These are phyloP conservation scores for Camelus dromedarius DNA, from an alignment of 2,113 vertebrate genomes.

Conservation along the genomic window DNA sequence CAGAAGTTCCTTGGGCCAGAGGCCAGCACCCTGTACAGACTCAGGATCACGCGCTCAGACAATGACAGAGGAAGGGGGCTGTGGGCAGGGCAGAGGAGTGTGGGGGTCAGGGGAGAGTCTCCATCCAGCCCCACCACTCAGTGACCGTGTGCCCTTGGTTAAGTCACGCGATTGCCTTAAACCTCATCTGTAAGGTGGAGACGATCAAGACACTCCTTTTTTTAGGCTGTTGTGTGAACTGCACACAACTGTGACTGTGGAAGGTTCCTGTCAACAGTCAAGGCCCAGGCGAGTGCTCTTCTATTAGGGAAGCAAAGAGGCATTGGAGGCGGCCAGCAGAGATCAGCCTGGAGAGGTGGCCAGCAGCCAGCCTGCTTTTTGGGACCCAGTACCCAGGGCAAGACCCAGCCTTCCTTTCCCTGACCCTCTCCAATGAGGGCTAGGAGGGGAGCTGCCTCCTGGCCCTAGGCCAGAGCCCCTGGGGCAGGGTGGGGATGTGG, in stretches of 20 bases:
- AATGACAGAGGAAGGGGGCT: background rate
- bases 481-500: accelerated
- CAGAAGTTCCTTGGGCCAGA: background rate
- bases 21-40: background rate
- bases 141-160: background rate
- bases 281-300: background rate
- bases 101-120: background rate
- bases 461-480: background rate
- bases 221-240: accelerated
- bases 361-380: background rate
- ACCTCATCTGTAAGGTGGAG: background rate
- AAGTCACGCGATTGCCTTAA: background rate
- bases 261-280: background rate
- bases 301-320: background rate
- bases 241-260: accelerated
- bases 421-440: background rate
- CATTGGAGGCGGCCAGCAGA: background rate
- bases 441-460: background rate
- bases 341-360: background rate
- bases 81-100: background rate
- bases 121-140: background rate
- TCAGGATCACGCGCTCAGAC: background rate
- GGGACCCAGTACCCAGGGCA: background rate
- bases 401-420: background rate
- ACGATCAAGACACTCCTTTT: background rate